These are phyloP conservation scores for Agapostemon virescens DNA, from an alignment of 2,888 invertebrate species.

Conservation along the genomic window DNA sequence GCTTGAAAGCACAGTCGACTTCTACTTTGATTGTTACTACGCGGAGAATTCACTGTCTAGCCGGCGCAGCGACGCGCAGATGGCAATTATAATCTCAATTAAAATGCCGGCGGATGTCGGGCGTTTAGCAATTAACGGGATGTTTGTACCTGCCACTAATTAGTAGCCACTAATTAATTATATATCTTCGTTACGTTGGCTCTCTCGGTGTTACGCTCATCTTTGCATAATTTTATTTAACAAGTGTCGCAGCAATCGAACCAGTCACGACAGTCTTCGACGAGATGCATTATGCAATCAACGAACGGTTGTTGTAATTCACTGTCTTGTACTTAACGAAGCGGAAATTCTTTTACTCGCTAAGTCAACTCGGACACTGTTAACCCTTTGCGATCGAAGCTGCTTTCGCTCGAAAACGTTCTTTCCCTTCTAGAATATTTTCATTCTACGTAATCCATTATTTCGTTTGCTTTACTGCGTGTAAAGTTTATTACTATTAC, in stretches of 20 bases:
- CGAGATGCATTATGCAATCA: background rate
- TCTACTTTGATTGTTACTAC: slow-evolving; percentile 14
- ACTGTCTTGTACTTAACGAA: background rate
- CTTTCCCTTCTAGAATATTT: no score
- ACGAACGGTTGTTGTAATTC: background rate
- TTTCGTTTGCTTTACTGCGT: no score
- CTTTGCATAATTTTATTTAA: slow-evolving; percentile 56
- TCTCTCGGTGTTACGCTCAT: slow-evolving; percentile 29
- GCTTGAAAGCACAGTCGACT: background rate
- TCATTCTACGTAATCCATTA: no score
- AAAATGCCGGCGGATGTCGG: slow-evolving; percentile 54
- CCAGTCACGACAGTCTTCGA: background rate
- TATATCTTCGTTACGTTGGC: slow-evolving; percentile 48
- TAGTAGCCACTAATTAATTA: slow-evolving; percentile 60
- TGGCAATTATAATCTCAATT: slow-evolving; percentile 59
- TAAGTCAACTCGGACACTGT: background rate
- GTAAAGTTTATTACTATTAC: no score
- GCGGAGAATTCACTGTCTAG: slow-evolving; percentile 30
- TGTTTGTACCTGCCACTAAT: slow-evolving; percentile 55
- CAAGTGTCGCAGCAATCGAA: slow-evolving; percentile 21
- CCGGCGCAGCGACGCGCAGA: slow-evolving; percentile 24
- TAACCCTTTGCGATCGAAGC: no score
- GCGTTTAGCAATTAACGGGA: slow-evolving; percentile 57
- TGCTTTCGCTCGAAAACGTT: no score
- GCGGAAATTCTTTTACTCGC: background rate